Evolutionary conservation across 2,797 vertebrate species (phyloP).

Genomic region (Phrynocephalus guinanensis): DNA sequence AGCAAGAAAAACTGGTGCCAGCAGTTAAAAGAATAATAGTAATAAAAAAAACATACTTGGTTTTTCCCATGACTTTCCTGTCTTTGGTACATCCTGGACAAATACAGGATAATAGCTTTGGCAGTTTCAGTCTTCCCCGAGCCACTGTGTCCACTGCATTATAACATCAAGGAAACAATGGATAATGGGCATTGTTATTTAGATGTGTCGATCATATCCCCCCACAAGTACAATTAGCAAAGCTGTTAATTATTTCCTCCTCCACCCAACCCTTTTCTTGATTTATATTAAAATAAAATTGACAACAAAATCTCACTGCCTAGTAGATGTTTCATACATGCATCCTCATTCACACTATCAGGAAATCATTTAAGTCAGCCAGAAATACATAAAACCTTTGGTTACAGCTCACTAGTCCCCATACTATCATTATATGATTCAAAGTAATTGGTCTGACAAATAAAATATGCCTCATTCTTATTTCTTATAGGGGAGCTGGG

Average conservation of each 20-base stretch:
- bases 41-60: conserved; percentile 78
- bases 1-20: no score
- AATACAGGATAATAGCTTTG: conserved; percentile 86
- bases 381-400: background rate
- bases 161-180: conserved; percentile 32
- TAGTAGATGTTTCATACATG: background rate
- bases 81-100: conserved; percentile 82
- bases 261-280: no score
- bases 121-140: conserved; percentile 92
- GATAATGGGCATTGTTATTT: background rate
- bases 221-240: no score
- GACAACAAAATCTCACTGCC: no score
- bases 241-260: no score
- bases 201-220: background rate
- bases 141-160: conserved; percentile 89
- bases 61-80: conserved; percentile 70
- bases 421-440: background rate
- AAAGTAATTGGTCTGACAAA: background rate
- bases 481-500: no score
- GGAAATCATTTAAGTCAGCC: background rate
- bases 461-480: no score
- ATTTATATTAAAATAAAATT: no score
- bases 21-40: no score
- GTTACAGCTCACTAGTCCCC: background rate
- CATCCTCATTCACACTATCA: background rate